A percentile compares a stretch with the other conserved stretches of the same genome.
Evolutionary conservation across 2,888 invertebrate genomes (phyloP).

Genomic region (Drosophila paramelanica): DNA sequence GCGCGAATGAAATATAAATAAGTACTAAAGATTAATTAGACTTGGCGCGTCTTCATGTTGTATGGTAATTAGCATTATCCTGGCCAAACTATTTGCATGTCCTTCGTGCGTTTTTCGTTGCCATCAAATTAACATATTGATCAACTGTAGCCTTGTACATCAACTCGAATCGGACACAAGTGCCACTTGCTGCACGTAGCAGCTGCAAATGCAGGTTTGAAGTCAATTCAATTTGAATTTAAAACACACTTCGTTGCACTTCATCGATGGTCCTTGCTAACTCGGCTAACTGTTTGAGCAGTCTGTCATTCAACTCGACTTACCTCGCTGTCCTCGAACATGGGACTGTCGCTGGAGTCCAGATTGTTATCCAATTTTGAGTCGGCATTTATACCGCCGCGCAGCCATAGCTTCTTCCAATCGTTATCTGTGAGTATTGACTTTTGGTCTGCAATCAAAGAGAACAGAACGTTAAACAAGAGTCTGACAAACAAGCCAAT

Average conservation of each 20-base stretch:
- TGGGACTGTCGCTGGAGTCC: constrained; percentile 85
- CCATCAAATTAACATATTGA: constrained; percentile 59
- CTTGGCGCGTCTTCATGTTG: constrained; percentile 53
- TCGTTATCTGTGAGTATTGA: constrained; percentile 85
- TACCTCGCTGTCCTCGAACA: constrained; percentile 85
- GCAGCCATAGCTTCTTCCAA: constrained; percentile 85
- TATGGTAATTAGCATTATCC: constrained; percentile 51
- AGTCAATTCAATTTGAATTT: constrained; percentile 62
- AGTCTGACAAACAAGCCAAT: constrained; percentile 29
- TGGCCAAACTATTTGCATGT: constrained; percentile 29
- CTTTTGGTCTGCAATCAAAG: constrained; percentile 84
- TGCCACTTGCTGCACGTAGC: constrained; percentile 31
- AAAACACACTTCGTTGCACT: constrained; percentile 51
- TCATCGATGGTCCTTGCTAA: constrained; percentile 14
- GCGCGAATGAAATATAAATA: constrained; percentile 70
- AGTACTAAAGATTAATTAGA: constrained; percentile 74
- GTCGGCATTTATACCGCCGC: constrained; percentile 84
- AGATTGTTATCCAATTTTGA: constrained; percentile 85
- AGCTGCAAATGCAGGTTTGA: constrained; percentile 24
- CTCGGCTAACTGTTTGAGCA: constrained; percentile 20
- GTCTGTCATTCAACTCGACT: constrained; percentile 59
- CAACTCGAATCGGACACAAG: constrained; percentile 3
- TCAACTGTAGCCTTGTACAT: constrained; percentile 11
- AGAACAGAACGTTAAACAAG: constrained; percentile 40
- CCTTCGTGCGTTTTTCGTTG: constrained; percentile 21